phyloP scores from a whole-genome alignment of 92 coral and sea anemone genomes.

The Paramuricea clavata region DNA sequence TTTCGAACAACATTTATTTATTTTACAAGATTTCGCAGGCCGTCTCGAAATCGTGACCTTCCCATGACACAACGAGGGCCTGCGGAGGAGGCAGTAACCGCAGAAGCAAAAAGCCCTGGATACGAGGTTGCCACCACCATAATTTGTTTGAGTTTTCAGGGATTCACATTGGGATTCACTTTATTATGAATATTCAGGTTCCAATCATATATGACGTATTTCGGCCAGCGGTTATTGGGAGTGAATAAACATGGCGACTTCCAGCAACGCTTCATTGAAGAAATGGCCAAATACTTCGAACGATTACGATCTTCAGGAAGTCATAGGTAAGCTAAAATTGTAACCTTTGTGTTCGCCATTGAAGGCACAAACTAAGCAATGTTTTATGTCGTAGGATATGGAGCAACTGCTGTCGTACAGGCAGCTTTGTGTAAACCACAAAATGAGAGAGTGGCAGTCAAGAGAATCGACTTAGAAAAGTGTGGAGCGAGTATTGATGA shows the following conservation, averaged over 20 bases:
- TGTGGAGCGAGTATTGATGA: constrained; percentile 99
- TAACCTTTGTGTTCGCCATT: constrained; percentile 8
- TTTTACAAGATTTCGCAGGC: too few relatives aligned
- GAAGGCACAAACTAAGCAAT: not conserved
- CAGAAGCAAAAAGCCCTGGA: too few relatives aligned
- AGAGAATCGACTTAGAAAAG: constrained; percentile 96
- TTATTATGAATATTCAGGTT: too few relatives aligned
- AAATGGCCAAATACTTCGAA: constrained; percentile 90
- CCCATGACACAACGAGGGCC: too few relatives aligned
- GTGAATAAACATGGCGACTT: constrained; percentile 32
- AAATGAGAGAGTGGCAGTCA: constrained; percentile 92
- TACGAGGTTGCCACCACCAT: too few relatives aligned
- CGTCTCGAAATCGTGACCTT: too few relatives aligned
- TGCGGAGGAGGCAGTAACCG: too few relatives aligned
- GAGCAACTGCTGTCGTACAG: constrained; percentile 99
- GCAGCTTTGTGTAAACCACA: constrained; percentile 86
- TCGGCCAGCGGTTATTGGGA: not conserved
- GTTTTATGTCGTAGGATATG: constrained; percentile 75
- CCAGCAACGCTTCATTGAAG: constrained; percentile 15
- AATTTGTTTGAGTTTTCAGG: too few relatives aligned
- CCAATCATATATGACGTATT: constrained; percentile 8
- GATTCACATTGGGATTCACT: too few relatives aligned
- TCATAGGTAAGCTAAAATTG: constrained; percentile 75
- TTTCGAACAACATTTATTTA: too few relatives aligned
- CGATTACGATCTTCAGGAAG: constrained; percentile 89